These are phyloP conservation scores for Octopus sinensis DNA, from an alignment of 1,140 invertebrate genomes.

Conservation along the genomic window DNA sequence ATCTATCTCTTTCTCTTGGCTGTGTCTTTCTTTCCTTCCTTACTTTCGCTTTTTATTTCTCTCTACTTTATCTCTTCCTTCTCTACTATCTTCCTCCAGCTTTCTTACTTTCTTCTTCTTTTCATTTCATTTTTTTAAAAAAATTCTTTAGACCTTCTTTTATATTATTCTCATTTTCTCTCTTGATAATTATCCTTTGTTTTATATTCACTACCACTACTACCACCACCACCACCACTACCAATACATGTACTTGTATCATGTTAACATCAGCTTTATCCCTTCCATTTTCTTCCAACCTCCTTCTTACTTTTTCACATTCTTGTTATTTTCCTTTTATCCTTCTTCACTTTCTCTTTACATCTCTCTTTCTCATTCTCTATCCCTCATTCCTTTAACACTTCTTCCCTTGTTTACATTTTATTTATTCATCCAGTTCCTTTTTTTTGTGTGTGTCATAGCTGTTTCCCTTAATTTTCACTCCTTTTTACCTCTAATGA, in stretches of 20 bases:
- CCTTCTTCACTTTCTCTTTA: not conserved
- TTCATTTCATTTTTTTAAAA: not conserved
- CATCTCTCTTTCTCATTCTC: not conserved
- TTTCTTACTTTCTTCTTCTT: not conserved
- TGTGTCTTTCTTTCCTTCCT: not conserved
- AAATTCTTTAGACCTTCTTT: too few species aligned
- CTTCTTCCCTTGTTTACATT: not conserved
- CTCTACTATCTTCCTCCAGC: not conserved
- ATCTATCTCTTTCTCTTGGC: not conserved
- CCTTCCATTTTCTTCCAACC: not conserved
- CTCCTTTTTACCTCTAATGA: not conserved
- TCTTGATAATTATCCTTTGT: not conserved
- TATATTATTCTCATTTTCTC: not conserved
- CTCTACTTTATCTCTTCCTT: not conserved
- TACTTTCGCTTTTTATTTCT: not conserved
- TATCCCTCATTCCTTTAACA: not conserved
- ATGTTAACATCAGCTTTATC: not conserved
- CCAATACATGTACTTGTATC: not conserved
- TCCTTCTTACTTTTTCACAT: not conserved
- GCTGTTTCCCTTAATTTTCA: not conserved
- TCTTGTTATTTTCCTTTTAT: not conserved
- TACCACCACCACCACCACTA: not conserved
- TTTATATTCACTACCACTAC: not conserved
- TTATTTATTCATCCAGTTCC: not conserved
- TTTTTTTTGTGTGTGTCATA: not conserved